A percentile compares a stretch with the other conserved stretches of the same genome.
Evolutionary conservation across 2,113 vertebrate species (phyloP).

Genomic region (Eleginops maclovinus): DNA sequence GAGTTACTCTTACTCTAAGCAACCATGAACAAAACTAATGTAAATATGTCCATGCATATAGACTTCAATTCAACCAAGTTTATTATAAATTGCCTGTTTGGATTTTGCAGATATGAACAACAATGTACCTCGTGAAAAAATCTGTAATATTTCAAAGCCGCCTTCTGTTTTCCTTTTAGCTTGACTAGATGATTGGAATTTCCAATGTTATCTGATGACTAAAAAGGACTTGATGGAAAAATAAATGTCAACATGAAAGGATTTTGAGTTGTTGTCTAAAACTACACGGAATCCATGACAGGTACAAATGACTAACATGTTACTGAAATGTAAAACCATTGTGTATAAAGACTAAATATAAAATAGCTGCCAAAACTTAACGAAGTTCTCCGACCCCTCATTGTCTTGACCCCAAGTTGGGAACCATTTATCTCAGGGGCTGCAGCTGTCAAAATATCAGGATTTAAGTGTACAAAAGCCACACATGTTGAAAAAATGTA

Average conservation of each 20-base stretch:
- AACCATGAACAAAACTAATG: neutral
- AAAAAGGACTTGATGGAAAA: too few relatives aligned
- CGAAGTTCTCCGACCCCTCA: too few relatives aligned
- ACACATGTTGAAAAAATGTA: neutral
- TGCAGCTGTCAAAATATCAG: neutral
- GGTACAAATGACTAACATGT: too few relatives aligned
- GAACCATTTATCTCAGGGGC: neutral
- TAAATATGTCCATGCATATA: neutral
- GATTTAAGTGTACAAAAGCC: neutral
- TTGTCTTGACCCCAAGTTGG: neutral
- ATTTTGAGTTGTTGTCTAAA: too few relatives aligned
- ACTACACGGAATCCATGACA: too few relatives aligned
- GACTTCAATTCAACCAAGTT: neutral
- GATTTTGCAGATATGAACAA: neutral
- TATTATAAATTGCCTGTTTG: neutral
- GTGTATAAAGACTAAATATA: too few relatives aligned
- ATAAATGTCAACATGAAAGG: too few relatives aligned
- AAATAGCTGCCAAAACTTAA: too few relatives aligned
- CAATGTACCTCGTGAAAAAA: neutral
- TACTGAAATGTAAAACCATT: too few relatives aligned
- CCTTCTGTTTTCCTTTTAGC: too few relatives aligned
- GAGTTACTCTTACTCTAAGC: neutral
- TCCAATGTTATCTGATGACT: too few relatives aligned
- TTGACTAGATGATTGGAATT: too few relatives aligned
- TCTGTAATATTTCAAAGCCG: neutral